Conservation (phyloP, 2,797 vertebrate genomes). For the Coilia nasus region DNA sequence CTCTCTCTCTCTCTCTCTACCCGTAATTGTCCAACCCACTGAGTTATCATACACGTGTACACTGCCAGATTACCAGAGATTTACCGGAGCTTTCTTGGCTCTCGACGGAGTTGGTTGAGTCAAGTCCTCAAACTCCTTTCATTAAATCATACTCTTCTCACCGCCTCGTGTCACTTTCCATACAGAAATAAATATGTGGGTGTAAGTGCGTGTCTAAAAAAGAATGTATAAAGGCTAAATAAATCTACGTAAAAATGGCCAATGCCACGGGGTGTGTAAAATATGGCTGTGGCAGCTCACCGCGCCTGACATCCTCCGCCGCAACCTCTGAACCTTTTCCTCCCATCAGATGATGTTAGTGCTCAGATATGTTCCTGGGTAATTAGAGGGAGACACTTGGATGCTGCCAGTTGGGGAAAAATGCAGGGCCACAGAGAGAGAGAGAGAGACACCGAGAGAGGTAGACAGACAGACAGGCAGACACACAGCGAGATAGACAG, state of each 20-base stretch:
- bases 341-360: constrained; percentile 23
- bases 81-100: constrained; percentile 16
- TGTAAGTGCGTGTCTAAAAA: not conserved
- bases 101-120: not conserved
- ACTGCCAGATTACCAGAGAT: constrained; percentile 17
- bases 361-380: constrained; percentile 25
- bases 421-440: not conserved
- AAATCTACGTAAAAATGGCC: constrained; percentile 17
- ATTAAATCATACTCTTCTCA: constrained; percentile 16
- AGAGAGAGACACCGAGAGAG: not conserved
- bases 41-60: constrained; percentile 24
- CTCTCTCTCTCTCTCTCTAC: not conserved
- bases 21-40: not conserved
- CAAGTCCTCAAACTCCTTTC: not conserved
- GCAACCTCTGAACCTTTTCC: constrained; percentile 17
- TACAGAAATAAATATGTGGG: not conserved
- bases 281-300: constrained; percentile 17
- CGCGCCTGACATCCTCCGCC: constrained; percentile 9
- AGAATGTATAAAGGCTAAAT: constrained; percentile 13
- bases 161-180: constrained; percentile 8
- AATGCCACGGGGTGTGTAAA: constrained; percentile 12
- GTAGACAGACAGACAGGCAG: too few relatives aligned
- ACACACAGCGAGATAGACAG: too few relatives aligned
- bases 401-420: not conserved
- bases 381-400: not conserved